A percentile compares a stretch with the other conserved stretches of the same genome.
Evolutionary conservation across 2,797 vertebrate genomes (phyloP).

Genomic region (Dryobates pubescens): DNA sequence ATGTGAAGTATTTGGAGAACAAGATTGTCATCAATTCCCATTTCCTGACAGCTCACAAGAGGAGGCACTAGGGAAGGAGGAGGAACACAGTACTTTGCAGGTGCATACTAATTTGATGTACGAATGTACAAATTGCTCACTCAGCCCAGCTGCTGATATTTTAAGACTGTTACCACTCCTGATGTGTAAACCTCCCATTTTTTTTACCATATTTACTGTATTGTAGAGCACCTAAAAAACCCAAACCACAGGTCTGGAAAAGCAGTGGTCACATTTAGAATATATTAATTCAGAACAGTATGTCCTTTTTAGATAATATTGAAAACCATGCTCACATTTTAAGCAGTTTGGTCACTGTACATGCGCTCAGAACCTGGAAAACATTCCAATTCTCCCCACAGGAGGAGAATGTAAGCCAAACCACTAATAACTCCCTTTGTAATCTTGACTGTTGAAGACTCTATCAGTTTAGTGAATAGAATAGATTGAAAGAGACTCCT

Average conservation of each 20-base stretch:
- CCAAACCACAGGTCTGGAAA: accelerated
- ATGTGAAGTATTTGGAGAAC: slow-evolving; percentile 42
- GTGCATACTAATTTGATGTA: not conserved
- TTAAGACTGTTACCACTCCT: not conserved
- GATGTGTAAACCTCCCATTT: not conserved
- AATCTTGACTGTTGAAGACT: not conserved
- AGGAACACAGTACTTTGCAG: not conserved
- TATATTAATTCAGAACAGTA: not conserved
- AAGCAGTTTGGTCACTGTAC: not conserved
- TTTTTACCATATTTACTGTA: not conserved
- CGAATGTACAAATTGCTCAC: slow-evolving; percentile 19
- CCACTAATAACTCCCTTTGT: not conserved
- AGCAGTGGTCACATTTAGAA: not conserved
- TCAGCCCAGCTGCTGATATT: slow-evolving; percentile 46
- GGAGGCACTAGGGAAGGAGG: not conserved
- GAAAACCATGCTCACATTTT: not conserved
- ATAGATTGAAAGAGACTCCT: not conserved
- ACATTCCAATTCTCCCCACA: not conserved
- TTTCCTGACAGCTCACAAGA: slow-evolving; percentile 28
- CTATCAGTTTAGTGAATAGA: not conserved
- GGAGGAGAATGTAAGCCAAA: not conserved
- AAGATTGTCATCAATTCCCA: slow-evolving; percentile 12
- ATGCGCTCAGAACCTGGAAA: not conserved
- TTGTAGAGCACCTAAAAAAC: not conserved
- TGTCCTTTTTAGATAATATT: not conserved